Evolutionary conservation across 2,797 vertebrate genomes (phyloP), one percentile per base, ranked within the genome.

Genomic region (Rhinoraja longicauda): DNA sequence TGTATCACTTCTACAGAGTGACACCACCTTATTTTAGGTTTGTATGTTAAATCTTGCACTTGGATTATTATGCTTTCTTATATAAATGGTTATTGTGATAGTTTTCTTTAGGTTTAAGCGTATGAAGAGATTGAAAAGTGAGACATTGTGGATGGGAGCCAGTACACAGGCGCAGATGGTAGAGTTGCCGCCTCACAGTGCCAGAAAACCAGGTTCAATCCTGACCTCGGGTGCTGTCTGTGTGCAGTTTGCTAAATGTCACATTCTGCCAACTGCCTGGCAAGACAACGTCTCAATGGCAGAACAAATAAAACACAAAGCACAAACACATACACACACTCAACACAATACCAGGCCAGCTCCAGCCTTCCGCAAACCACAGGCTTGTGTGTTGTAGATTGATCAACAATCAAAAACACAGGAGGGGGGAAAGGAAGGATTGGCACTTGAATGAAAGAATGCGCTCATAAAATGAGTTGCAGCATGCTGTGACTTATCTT

Each of bases 201-300:
- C 45, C 45, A 53, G 45, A 53, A 45, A 53, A 53, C 45, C 45
- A 53, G 53, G 45, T 53, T 53, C 45, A 53, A 53, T 53, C 45
- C 45, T 53, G 45, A 53, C 45, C 45, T 53, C 45, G 53, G 53
- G 45, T 53, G 45, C 53, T 53, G 45, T 53, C 45, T 53, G 45
- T 53, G 45, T n/a, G n/a, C n/a, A n/a, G n/a, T n/a, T n/a, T 99
- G 98, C 97, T 96, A 95, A 95, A 94, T 93, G 95, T 94, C 94
- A 96, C 95, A 95, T 95, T 96, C 95, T 96, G 97, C 96, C 97
- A 97, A 97, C 95, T 96, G 96, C 96, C 93, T 67, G 81, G 94
- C 84, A 94, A 39, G 94, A 94, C 95, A 93, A 79, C 92, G 94
- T 95, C 95, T 95, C 95, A 94, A 93, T 2, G 64, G 93, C 4